Conservation (phyloP, 64 coral and sea anemone genomes). For the Orbicella faveolata region DNA sequence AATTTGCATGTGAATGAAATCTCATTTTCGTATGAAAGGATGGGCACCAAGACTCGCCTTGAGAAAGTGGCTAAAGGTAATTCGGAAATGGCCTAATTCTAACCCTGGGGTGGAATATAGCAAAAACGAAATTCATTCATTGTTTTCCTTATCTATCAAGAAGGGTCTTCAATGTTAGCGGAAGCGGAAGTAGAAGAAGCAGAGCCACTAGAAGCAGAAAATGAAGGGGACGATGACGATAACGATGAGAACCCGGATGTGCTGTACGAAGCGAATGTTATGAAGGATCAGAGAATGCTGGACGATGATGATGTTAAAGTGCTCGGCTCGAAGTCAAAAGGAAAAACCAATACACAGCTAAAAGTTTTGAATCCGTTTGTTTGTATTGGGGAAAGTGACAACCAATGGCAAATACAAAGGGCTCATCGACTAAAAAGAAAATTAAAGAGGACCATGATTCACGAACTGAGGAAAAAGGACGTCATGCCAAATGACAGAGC, state of each 20-base stretch:
- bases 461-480: constrained; percentile 58
- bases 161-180: background rate
- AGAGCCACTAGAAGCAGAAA: background rate
- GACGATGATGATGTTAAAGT: constrained; percentile 58
- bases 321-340: background rate
- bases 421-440: background rate
- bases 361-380: background rate
- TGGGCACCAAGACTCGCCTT: too few relatives aligned
- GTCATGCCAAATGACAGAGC: constrained; percentile 66
- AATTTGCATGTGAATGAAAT: too few relatives aligned
- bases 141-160: background rate
- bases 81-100: too few relatives aligned
- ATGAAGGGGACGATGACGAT: constrained; percentile 30
- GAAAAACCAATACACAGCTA: background rate
- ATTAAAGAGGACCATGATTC: constrained; percentile 37
- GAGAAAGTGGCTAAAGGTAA: too few relatives aligned
- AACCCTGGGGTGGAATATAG: too few relatives aligned
- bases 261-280: constrained; percentile 64
- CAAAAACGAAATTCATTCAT: background rate
- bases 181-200: background rate
- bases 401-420: constrained; percentile 47
- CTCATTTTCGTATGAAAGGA: too few relatives aligned
- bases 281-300: constrained; percentile 54
- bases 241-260: constrained; percentile 39
- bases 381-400: background rate